Evolutionary conservation across 2,888 invertebrate genomes (phyloP), one percentile per base, ranked within the genome.

Genomic region (Brachypalpus laphriformis): DNA sequence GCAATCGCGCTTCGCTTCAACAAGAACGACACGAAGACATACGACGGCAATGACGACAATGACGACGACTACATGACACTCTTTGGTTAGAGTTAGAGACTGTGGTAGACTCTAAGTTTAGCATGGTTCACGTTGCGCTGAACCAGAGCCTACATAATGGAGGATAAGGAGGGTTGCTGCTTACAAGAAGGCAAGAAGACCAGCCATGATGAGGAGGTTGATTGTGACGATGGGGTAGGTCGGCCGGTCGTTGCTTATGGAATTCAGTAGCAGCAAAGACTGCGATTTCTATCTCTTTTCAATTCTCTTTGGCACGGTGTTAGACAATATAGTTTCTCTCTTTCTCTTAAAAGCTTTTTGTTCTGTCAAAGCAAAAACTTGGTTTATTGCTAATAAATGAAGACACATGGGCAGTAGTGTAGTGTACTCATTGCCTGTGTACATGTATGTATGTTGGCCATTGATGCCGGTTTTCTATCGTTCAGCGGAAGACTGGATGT

Each of bases 291-390:
- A 59, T 74, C 83, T 83, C 83, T 83, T 59, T 70, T 61, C 37
- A 74, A 70, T 78, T 78, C 83, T 83, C 83, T 83, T 74, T 34
- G 11, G 5, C 31, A 8, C 47, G 37, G 11, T 45, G 31, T 22
- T 49, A 34, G 63, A 20, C 28, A 37, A 5, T 16, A n/a, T 40
- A 9, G 59, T 16, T 14, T 1, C 18, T 9, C 11, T 40, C n/a
- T 75, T 51, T 74, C 85, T 85, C 85, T 85, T 85, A 85, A 85
- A 85, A 85, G 76, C 85, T 85, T 80, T 18, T 28, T 68, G 40
- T 40, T 42, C 34, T 31, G 37, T 11, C 14, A 54, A 34, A 40
- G 47, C 40, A 28, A 5, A 47, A 20, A 37, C 14, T 57, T 16
- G 18, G 42, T 72, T 61, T 74, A 59, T 75, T 37, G 18, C 57